Percentiles rank a stretch among this genome's conserved stretches.
Evolutionary conservation across 2,888 invertebrate species (phyloP).

Genomic region (Phaonia tiefii): DNA sequence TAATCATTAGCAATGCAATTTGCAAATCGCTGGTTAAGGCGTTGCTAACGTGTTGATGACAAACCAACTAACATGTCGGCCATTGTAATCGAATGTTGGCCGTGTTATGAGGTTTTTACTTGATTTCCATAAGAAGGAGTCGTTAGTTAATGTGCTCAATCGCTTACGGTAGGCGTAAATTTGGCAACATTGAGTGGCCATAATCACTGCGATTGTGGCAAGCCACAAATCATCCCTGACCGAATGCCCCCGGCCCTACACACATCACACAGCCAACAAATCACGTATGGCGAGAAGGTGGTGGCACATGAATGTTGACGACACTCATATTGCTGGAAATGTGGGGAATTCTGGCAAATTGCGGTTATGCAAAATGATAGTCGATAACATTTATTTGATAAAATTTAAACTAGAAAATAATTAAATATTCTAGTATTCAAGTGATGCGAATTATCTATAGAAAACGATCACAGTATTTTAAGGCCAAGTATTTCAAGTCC

Average conservation of each 20-base stretch:
- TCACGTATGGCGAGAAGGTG: not conserved
- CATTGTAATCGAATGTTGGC: not conserved
- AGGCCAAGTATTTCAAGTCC: too few species aligned
- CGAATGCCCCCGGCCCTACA: not conserved
- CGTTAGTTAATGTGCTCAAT: constrained; percentile 47
- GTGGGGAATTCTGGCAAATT: too few species aligned
- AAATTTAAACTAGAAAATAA: too few species aligned
- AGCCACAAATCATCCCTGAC: not conserved
- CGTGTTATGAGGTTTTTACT: not conserved
- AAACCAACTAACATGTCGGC: not conserved
- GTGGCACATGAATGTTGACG: constrained; percentile 5
- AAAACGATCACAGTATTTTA: too few species aligned
- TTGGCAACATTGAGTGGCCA: constrained; percentile 43
- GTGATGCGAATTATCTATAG: too few species aligned
- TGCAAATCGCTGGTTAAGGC: not conserved
- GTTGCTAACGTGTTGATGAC: not conserved
- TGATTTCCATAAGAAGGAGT: constrained; percentile 41
- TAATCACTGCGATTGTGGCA: not conserved
- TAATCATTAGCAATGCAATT: not conserved
- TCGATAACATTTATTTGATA: too few species aligned
- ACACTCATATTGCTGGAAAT: too few species aligned
- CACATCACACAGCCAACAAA: not conserved
- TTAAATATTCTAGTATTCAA: too few species aligned
- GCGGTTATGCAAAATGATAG: too few species aligned
- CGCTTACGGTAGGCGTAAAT: constrained; percentile 48